phyloP scores from a whole-genome alignment of 2,888 invertebrate species.

The Epistrophe grossulariae region DNA sequence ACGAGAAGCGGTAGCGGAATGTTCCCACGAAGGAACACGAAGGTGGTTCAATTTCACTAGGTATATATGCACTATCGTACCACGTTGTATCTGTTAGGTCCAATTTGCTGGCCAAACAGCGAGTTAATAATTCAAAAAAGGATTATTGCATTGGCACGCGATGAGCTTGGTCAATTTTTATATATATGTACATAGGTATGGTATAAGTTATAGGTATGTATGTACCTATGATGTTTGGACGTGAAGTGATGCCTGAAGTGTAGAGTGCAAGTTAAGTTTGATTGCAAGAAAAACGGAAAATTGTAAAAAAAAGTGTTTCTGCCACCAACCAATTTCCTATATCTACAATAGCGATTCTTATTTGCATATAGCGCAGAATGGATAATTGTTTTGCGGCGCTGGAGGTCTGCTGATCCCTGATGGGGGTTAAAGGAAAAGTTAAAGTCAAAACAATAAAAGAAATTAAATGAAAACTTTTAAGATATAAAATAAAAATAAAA shows the following conservation, averaged over 20 bases:
- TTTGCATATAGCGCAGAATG: slow-evolving; percentile 60
- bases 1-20: slow-evolving; percentile 38
- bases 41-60: not conserved
- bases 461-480: not conserved
- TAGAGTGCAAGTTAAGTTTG: slow-evolving; percentile 18
- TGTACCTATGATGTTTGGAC: not conserved
- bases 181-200: not conserved
- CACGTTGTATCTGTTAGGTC: slow-evolving; percentile 57
- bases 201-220: not conserved
- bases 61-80: not conserved
- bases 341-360: slow-evolving; percentile 23
- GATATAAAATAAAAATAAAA: too few relatives aligned
- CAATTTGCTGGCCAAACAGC: slow-evolving; percentile 74
- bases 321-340: slow-evolving; percentile 43
- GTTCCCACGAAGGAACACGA: slow-evolving; percentile 63
- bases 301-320: slow-evolving; percentile 45
- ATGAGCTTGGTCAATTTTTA: slow-evolving; percentile 40
- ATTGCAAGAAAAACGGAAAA: slow-evolving; percentile 34
- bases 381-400: slow-evolving; percentile 42
- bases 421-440: not conserved
- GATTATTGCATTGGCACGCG: slow-evolving; percentile 74
- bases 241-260: not conserved
- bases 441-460: not conserved
- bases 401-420: not conserved
- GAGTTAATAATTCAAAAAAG: slow-evolving; percentile 74